Base-by-base conservation (phyloP, 37 sponge, comb jelly and placozoan species). In the Amphimedon queenslandica region DNA sequence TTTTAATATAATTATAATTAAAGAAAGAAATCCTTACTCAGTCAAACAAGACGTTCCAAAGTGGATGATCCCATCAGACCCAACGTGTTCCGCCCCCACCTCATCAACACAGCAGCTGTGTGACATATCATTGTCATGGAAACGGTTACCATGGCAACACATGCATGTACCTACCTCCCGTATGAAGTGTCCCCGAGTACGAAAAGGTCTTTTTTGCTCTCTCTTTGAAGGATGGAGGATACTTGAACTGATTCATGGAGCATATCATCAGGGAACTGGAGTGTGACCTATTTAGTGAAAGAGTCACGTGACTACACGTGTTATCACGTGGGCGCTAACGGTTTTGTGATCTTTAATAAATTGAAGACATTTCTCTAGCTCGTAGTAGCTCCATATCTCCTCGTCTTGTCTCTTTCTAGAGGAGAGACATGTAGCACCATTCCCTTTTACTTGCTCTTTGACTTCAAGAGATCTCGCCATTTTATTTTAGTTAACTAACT, bases 71-170 rank as follows among this genome's bases (percentile, higher is more conserved):
- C 87, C 67, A 40, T 96, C 88, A 58, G 93, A 86, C 18, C 18
- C 8, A 0, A 72, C 42, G 37, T 96, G 94, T 39, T 88, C 80
- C 25, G 96, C 90, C 5, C 90, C 90, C 25, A 89, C 76, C 72
- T 96, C 93, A 82, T 96, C 96, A 40, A 96, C 90, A 96, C 96
- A 96, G 69, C 93, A 92, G 51, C 93, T 89, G n/a, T n/a, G n/a
- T n/a, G n/a, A n/a, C n/a, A 63, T 63, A 30, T 63, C 16, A 29
- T 11, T 24, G 16, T 63, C 6, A 39, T 18, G 10, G 31, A 27
- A 10, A 67, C 31, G 36, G 8, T 20, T 67, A 67, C 16, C 37
- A 23, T 6, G 4, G 5, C 4, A 16, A 67, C 39, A 13, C 41
- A 4, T 35, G 10, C 68, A 35, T 35, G n/a, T 4, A 16, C 57